phyloP scores from a whole-genome alignment of 1,140 invertebrate species.

The Magallana angulata region DNA sequence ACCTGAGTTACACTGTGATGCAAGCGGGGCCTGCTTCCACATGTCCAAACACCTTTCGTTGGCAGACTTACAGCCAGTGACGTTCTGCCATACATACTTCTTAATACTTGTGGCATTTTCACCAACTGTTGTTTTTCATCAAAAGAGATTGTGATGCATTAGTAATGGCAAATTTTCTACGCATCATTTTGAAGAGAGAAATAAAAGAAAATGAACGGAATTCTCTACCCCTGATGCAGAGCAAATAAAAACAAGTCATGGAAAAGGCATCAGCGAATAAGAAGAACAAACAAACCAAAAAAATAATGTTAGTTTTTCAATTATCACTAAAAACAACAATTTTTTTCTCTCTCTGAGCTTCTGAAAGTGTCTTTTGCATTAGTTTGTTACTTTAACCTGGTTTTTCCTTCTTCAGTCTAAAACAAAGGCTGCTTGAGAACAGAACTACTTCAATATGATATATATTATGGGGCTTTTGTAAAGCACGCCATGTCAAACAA shows the following conservation, averaged over 20 bases:
- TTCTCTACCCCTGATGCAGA: not conserved
- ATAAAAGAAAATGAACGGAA: constrained; percentile 26
- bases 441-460: not conserved
- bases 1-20: not conserved
- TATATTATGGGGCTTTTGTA: not conserved
- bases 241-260: constrained; percentile 21
- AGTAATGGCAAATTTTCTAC: constrained; percentile 36
- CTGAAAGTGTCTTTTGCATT: constrained; percentile 18
- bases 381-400: not conserved
- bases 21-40: not conserved
- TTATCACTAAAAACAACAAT: constrained; percentile 30
- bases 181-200: constrained; percentile 27
- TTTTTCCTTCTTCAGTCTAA: constrained; percentile 1
- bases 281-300: constrained; percentile 25
- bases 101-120: constrained; percentile 23
- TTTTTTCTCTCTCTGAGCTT: not conserved
- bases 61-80: not conserved
- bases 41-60: constrained; percentile 16
- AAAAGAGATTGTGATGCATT: constrained; percentile 33
- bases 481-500: constrained; percentile 13
- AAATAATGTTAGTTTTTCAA: constrained; percentile 25
- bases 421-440: not conserved
- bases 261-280: constrained; percentile 19
- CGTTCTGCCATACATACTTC: constrained; percentile 24
- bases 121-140: constrained; percentile 35